A percentile compares a stretch with the other conserved stretches of the same genome.
phyloP scores from a whole-genome alignment of 2,888 invertebrate genomes.

The Tiliacea citrago region DNA sequence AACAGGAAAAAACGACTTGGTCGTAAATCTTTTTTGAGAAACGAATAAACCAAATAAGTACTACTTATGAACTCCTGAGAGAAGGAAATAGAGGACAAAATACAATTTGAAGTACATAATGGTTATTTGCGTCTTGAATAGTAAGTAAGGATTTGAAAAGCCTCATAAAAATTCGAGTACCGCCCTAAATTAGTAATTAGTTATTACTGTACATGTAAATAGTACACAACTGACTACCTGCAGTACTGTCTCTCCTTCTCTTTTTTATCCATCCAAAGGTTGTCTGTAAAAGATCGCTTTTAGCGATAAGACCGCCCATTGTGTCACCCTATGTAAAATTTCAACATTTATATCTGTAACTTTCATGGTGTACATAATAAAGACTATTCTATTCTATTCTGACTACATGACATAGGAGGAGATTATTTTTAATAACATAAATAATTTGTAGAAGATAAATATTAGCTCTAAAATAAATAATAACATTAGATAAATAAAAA shows the following conservation, averaged over 20 bases:
- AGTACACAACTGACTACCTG: too few species aligned
- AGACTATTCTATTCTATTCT: too few species aligned
- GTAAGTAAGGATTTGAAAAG: conserved; percentile 29
- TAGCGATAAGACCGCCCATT: too few species aligned
- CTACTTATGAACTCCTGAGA: not conserved
- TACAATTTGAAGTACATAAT: conserved; percentile 30
- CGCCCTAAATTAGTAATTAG: conserved; percentile 24
- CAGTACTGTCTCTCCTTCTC: too few species aligned
- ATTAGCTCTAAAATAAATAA: not conserved
- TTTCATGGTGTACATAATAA: too few species aligned
- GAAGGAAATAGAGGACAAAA: conserved; percentile 27
- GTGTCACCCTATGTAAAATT: too few species aligned
- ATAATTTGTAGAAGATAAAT: not conserved
- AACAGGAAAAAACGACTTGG: not conserved
- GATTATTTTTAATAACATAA: not conserved
- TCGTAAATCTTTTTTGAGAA: conserved; percentile 3
- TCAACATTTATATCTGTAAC: too few species aligned
- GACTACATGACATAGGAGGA: not conserved
- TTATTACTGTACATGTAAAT: too few species aligned
- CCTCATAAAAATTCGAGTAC: conserved; percentile 57
- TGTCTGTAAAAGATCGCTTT: too few species aligned
- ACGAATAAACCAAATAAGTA: not conserved
- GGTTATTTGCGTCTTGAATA: conserved; percentile 52
- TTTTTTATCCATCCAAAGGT: too few species aligned
- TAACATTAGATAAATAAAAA: not conserved